Base-by-base conservation (phyloP, 2,888 invertebrate genomes). In the Embidobia sp. region DNA sequence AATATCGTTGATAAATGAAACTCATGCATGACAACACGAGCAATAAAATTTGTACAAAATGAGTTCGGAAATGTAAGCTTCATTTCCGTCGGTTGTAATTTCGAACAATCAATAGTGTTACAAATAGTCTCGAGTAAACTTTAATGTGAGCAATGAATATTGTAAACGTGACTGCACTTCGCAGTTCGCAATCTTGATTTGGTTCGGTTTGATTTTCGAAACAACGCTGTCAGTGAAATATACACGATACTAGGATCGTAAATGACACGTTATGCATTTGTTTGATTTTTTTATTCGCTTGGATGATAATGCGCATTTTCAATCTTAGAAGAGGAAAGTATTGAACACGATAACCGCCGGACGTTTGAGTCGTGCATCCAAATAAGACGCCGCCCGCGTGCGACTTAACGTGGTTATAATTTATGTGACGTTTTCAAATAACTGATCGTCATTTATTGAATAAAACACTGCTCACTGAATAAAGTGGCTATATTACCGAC, bases 401-500 rank as follows among this genome's bases (percentile, higher is more conserved):
- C 57, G 63, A 64, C 64, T 51, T 53, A 64, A 72, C 35, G 46
- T 53, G 18, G 55, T 73, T 64, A 64, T 73, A 73, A 73, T 64
- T 48, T 73, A 73, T 73, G 49, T 42, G 55, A 57, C 53, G 49
- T 26, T 73, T 31, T 64, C 31, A 48, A 73, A 73, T 73, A 73
- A 73, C 44, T 63, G 64, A 73, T 64, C 48, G 63, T 35, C 11
- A 44, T 57, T 51, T 73, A 73, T 73, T 73, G 49, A 73, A 55
- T 73, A 73, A 66, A 74, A 61, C 46, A 53, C 44, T 29, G 46
- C 31, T 27, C 51, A 53, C 49, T 19, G 66, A 61, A 59, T 74
- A 74, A 74, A 74, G 66, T 74, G 66, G 59, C 66, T 61, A 46
- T 74, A 74, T 74, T 74, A 74, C 59, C 26, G 42, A 40, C 29